Conservation (phyloP, 2,888 invertebrate species). For the Melieria omissa region DNA sequence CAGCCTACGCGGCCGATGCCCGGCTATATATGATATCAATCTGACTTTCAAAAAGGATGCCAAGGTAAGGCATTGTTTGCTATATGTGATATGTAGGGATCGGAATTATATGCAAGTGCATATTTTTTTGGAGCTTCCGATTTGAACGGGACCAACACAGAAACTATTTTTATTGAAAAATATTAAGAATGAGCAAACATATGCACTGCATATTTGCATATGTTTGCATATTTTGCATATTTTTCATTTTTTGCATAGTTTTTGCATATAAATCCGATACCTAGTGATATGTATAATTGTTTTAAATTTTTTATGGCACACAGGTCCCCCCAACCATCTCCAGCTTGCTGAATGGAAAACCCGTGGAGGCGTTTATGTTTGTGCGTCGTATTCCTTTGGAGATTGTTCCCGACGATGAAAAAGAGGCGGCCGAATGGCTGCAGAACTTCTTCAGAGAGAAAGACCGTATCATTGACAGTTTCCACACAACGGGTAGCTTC, state of each 20-base stretch:
- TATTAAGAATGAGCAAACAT: no score
- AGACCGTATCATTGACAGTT: slow-evolving; percentile 71
- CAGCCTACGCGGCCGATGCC: slow-evolving; percentile 82
- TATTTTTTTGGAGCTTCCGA: no score
- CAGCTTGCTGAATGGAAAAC: slow-evolving; percentile 79
- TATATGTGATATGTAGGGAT: no score
- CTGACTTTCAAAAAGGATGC: slow-evolving; percentile 76
- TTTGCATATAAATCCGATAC: no score
- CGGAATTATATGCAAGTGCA: not conserved
- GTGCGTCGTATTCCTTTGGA: slow-evolving; percentile 85
- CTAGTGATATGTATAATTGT: not conserved
- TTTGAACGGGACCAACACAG: no score
- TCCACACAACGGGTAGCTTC: slow-evolving; percentile 75
- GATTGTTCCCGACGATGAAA: slow-evolving; percentile 78
- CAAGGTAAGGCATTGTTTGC: slow-evolving; percentile 64
- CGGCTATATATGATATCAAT: slow-evolving; percentile 86
- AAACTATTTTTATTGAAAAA: no score
- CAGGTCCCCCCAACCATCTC: slow-evolving; percentile 80
- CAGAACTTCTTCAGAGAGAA: slow-evolving; percentile 84
- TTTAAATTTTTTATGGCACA: not conserved
- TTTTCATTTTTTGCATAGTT: no score
- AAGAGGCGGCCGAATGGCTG: slow-evolving; percentile 82
- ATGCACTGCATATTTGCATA: no score
- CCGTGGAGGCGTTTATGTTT: slow-evolving; percentile 79
- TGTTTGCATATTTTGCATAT: no score